These are phyloP conservation scores for Drosophila gaucha DNA, from an alignment of 2,888 invertebrate species.

Conservation along the genomic window DNA sequence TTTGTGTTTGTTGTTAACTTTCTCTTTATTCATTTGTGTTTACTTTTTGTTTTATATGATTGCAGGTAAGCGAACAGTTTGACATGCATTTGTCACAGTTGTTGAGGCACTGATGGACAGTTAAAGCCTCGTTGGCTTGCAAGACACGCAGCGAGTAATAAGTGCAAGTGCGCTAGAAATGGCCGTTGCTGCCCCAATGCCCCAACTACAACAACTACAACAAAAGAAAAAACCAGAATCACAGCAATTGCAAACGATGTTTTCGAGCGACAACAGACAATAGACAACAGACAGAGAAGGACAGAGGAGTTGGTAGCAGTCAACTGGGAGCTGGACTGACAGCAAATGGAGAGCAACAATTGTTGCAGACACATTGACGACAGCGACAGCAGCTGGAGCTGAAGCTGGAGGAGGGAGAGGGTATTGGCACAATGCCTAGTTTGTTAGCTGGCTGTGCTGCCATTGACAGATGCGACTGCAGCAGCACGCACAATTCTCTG, in stretches of 20 bases:
- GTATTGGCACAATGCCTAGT: constrained; percentile 49
- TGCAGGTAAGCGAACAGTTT: constrained; percentile 63
- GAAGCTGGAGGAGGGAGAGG: background rate
- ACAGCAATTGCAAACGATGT: constrained; percentile 60
- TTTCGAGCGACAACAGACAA: constrained; percentile 51
- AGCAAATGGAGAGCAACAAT: constrained; percentile 75
- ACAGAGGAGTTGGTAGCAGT: constrained; percentile 8
- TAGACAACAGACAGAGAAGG: constrained; percentile 6
- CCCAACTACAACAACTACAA: constrained; percentile 48
- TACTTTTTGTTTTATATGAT: constrained; percentile 20
- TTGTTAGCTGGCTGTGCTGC: constrained; percentile 44
- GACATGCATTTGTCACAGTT: constrained; percentile 34
- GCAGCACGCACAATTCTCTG: constrained; percentile 58
- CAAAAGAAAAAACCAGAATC: constrained; percentile 61
- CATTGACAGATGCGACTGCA: constrained; percentile 58
- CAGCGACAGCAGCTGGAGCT: constrained; percentile 21
- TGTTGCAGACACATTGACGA: constrained; percentile 80
- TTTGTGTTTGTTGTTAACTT: background rate
- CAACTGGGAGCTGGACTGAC: constrained; percentile 35
- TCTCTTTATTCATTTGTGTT: constrained; percentile 3
- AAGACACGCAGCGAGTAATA: constrained; percentile 62
- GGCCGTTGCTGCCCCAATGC: constrained; percentile 65
- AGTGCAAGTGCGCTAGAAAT: constrained; percentile 68
- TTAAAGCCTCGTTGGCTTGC: constrained; percentile 47
- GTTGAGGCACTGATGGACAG: constrained; percentile 27